phyloP scores from a whole-genome alignment of 2,113 vertebrate genomes.

The Brachypteracias leptosomus region DNA sequence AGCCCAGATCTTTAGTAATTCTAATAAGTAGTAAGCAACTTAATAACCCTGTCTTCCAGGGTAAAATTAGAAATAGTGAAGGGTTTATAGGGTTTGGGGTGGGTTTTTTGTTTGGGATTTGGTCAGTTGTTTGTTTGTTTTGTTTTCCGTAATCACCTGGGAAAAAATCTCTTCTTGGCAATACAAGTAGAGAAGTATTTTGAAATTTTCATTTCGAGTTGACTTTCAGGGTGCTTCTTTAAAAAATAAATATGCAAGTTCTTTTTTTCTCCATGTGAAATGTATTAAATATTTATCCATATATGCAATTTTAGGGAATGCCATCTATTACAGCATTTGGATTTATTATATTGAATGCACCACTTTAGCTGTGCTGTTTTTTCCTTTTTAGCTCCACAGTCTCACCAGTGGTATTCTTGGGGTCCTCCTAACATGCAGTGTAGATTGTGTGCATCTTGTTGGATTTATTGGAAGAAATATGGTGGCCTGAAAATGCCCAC shows the following conservation, averaged over 20 bases:
- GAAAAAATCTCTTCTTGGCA: background rate
- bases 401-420: constrained; percentile 98
- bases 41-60: background rate
- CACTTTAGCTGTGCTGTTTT: background rate
- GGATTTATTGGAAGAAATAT: constrained; percentile 99
- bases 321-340: background rate
- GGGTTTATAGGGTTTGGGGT: background rate
- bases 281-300: background rate
- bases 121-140: background rate
- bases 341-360: background rate
- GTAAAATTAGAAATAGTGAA: background rate
- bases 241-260: background rate
- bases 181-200: background rate
- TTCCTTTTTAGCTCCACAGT: constrained; percentile 84
- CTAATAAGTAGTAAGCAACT: background rate
- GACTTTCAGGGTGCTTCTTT: background rate
- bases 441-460: constrained; percentile 93
- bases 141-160: background rate
- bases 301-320: background rate
- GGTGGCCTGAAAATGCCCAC: constrained; percentile 98
- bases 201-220: background rate
- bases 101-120: background rate
- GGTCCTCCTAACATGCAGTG: constrained; percentile 99
- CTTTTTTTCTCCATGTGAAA: background rate
- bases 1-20: accelerated